A percentile compares a stretch with the other conserved stretches of the same genome.
Conservation (phyloP, 2,113 vertebrate genomes). For the Saccopteryx bilineata region DNA sequence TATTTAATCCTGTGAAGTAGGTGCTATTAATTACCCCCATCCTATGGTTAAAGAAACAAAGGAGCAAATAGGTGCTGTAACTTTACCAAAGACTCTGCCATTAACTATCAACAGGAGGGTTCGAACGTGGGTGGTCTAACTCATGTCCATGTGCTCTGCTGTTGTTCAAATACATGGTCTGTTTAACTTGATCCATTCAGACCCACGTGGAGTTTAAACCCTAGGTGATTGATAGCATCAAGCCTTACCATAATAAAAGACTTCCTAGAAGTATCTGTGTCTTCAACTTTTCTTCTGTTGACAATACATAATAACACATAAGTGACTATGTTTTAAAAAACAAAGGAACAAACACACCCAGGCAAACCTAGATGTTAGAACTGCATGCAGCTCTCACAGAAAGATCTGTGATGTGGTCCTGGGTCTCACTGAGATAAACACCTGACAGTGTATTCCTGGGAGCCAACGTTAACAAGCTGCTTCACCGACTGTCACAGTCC, state of each 20-base stretch:
- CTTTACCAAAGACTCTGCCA: not conserved
- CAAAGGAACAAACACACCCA: not conserved
- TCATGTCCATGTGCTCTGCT: fast-evolving
- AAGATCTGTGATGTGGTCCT: not conserved
- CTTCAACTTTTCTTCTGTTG: not conserved
- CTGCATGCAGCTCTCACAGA: not conserved
- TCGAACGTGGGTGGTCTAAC: not conserved
- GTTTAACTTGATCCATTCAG: not conserved
- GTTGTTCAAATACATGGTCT: not conserved
- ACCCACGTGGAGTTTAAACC: not conserved
- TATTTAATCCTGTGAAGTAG: not conserved
- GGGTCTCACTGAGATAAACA: not conserved
- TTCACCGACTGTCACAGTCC: slow-evolving; percentile 3
- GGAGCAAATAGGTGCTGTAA: not conserved
- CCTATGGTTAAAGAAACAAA: not conserved
- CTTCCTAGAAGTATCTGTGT: slow-evolving; percentile 19
- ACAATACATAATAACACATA: not conserved
- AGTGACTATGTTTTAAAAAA: not conserved
- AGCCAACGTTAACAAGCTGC: not conserved
- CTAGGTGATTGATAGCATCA: not conserved
- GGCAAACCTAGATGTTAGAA: not conserved
- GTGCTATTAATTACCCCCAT: not conserved
- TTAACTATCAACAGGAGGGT: not conserved
- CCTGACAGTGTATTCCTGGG: slow-evolving; percentile 7
- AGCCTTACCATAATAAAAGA: not conserved